Evolutionary conservation across 1,140 invertebrate genomes (phyloP).

Genomic region (Drosophila melanogaster): DNA sequence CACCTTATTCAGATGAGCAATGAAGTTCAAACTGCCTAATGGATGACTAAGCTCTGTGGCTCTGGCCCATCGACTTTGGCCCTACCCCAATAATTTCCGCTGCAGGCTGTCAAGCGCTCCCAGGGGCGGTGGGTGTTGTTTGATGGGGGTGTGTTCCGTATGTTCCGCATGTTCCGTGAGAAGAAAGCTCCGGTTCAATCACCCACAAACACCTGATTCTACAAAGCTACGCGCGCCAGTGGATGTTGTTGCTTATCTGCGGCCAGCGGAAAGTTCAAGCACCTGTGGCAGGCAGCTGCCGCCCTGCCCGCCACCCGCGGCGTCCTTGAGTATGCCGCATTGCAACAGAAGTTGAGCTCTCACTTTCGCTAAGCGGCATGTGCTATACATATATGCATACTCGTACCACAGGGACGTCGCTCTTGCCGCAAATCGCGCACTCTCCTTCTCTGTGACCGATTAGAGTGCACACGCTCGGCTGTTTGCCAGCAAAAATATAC

Average conservation of each 20-base stretch:
- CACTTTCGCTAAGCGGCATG: constrained; percentile 24
- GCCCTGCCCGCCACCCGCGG: not conserved
- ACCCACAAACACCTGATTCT: constrained; percentile 36
- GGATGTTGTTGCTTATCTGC: constrained; percentile 13
- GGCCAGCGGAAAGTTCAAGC: constrained; percentile 57
- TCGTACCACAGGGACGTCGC: not conserved
- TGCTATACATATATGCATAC: not conserved
- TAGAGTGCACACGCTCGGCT: constrained; percentile 34
- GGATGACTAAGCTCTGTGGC: not conserved
- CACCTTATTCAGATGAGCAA: too few relatives aligned
- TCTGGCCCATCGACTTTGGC: constrained; percentile 20
- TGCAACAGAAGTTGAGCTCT: constrained; percentile 11
- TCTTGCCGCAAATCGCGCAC: constrained; percentile 1
- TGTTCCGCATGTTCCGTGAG: constrained; percentile 6
- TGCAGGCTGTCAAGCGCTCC: constrained; percentile 4
- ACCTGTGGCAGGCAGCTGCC: constrained; percentile 32
- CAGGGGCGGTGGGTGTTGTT: not conserved
- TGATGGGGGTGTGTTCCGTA: not conserved
- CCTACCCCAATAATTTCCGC: constrained; percentile 71
- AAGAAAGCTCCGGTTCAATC: constrained; percentile 26
- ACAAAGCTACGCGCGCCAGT: constrained; percentile 37
- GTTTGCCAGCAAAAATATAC: constrained; percentile 8
- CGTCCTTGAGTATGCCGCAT: not conserved
- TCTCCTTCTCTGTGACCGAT: constrained; percentile 28
- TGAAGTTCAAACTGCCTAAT: too few relatives aligned